These are phyloP conservation scores for Jordanella pulchra DNA, from an alignment of 2,797 vertebrate species.

Conservation along the genomic window DNA sequence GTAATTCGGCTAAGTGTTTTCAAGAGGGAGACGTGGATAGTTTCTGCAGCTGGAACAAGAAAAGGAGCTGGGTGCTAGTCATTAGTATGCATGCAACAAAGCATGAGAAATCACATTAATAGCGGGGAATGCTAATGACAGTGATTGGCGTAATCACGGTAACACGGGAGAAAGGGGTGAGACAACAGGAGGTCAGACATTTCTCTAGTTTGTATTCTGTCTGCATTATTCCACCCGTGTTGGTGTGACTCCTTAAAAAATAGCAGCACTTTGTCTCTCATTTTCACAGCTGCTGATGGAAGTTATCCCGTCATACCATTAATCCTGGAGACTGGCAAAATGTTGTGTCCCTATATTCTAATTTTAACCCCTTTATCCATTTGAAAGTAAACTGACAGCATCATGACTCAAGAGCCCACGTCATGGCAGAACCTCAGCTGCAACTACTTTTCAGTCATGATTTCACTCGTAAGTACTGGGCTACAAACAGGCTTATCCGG, in stretches of 20 bases:
- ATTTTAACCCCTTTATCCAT: constrained; percentile 43
- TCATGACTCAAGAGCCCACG: constrained; percentile 35
- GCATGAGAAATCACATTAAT: constrained; percentile 72
- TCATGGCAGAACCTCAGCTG: constrained; percentile 31
- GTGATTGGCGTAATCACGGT: constrained; percentile 77
- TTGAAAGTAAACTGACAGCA: constrained; percentile 14
- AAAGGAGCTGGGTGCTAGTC: constrained; percentile 38
- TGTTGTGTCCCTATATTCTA: constrained; percentile 29
- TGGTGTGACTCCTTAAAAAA: constrained; percentile 44
- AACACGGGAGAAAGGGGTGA: constrained; percentile 56
- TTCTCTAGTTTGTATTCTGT: constrained; percentile 54
- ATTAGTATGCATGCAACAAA: constrained; percentile 72
- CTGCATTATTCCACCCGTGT: constrained; percentile 47
- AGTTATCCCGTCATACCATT: constrained; percentile 31
- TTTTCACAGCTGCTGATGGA: constrained; percentile 22
- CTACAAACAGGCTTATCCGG: constrained; percentile 22
- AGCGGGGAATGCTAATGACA: constrained; percentile 70
- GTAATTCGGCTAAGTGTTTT: constrained; percentile 48
- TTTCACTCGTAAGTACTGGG: constrained; percentile 7
- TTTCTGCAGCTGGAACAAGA: constrained; percentile 22
- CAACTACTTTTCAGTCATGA: constrained; percentile 18
- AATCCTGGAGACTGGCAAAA: constrained; percentile 46
- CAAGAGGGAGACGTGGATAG: constrained; percentile 25
- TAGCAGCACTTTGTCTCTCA: constrained; percentile 32
- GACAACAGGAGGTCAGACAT: constrained; percentile 69